These are phyloP conservation scores for Rostratula benghalensis DNA, from an alignment of 2,113 vertebrate genomes.

Conservation along the genomic window DNA sequence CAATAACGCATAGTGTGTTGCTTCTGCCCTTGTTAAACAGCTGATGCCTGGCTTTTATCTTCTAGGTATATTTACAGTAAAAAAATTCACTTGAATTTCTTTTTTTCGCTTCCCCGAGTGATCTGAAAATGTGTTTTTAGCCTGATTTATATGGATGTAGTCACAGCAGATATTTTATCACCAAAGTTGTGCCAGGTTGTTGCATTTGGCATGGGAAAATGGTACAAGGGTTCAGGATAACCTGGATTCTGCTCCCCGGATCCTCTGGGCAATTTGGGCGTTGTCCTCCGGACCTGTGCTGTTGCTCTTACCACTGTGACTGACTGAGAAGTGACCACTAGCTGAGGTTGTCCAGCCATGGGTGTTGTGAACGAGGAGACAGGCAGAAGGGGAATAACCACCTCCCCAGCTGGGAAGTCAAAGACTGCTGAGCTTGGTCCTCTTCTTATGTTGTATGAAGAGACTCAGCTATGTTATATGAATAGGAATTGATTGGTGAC, in stretches of 20 bases:
- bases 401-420: neutral
- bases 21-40: neutral
- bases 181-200: neutral
- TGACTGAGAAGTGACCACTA: fast-evolving
- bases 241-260: neutral
- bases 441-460: neutral
- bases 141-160: neutral
- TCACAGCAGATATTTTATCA: neutral
- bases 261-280: neutral
- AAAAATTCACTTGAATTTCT: neutral
- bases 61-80: neutral
- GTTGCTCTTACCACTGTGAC: neutral
- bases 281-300: fast-evolving
- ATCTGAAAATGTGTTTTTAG: neutral
- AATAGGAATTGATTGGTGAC: too few species aligned
- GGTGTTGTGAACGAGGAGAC: fast-evolving
- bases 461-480: neutral
- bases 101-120: neutral
- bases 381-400: neutral
- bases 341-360: neutral
- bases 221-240: neutral
- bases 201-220: neutral
- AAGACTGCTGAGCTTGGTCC: neutral
- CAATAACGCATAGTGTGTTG: fast-evolving
- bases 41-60: neutral